A percentile compares a stretch with the other conserved stretches of the same genome.
These are phyloP conservation scores for Anguilla pacifica DNA, from an alignment of 2,797 vertebrate species.

Conservation along the genomic window DNA sequence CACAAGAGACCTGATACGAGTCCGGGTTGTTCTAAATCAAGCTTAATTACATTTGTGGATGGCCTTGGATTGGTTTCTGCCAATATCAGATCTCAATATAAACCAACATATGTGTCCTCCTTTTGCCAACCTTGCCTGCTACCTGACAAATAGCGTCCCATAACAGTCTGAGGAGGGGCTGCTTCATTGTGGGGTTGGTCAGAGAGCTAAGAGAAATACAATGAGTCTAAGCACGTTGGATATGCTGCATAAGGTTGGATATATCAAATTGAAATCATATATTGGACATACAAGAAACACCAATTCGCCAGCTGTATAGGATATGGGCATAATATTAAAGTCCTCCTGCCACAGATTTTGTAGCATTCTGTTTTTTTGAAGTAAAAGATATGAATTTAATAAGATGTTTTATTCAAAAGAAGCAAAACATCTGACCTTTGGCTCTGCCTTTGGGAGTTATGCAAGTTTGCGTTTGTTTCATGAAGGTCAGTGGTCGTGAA, in stretches of 20 bases:
- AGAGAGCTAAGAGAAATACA: neutral
- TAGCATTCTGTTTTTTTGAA: neutral
- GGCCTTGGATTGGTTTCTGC: neutral
- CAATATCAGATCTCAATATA: neutral
- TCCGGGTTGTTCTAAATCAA: neutral
- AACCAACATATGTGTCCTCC: neutral
- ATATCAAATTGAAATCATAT: neutral
- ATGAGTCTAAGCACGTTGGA: neutral
- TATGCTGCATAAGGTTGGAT: neutral
- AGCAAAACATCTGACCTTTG: neutral
- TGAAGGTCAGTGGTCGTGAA: neutral
- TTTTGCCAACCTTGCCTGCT: neutral
- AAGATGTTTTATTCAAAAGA: neutral
- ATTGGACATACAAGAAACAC: neutral
- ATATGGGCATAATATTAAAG: neutral
- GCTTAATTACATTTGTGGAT: neutral
- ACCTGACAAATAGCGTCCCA: neutral
- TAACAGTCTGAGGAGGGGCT: neutral
- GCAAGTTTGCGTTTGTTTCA: neutral
- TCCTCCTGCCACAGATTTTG: neutral
- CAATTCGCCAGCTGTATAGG: neutral
- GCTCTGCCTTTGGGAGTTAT: neutral
- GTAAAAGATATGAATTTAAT: neutral
- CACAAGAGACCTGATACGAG: neutral
- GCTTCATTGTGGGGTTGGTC: neutral